Evolutionary conservation across 2,797 vertebrate genomes (phyloP).

Genomic region (Kryptopterus vitreolus): DNA sequence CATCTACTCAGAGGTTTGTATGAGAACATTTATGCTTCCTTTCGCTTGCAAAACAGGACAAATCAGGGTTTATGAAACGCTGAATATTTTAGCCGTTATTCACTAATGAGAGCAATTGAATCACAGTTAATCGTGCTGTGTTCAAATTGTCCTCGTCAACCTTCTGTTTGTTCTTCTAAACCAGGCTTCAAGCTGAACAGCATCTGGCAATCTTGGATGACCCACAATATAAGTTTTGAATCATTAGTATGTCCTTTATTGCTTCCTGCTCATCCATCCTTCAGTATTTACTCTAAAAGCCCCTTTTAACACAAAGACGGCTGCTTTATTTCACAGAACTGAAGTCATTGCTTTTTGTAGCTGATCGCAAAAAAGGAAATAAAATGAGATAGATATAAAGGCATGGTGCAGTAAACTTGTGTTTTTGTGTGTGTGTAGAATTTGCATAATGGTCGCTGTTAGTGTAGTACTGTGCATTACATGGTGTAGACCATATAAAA

Average conservation of each 20-base stretch:
- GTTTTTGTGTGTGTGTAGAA: neutral
- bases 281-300: constrained; percentile 21
- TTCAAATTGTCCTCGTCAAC: constrained; percentile 32
- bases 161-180: constrained; percentile 34
- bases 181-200: constrained; percentile 47
- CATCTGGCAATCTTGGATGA: constrained; percentile 45
- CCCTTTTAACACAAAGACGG: constrained; percentile 28
- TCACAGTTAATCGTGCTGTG: constrained; percentile 17
- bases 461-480: neutral
- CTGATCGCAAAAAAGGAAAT: neutral
- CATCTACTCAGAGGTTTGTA: too few relatives aligned
- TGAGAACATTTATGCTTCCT: too few relatives aligned
- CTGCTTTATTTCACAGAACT: constrained; percentile 8
- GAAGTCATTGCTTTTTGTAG: neutral
- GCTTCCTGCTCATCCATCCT: constrained; percentile 31
- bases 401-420: neutral
- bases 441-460: neutral
- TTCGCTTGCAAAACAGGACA: neutral
- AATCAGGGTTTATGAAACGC: neutral
- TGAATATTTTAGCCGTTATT: neutral
- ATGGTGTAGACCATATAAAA: neutral
- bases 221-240: constrained; percentile 35
- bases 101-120: neutral
- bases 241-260: constrained; percentile 45
- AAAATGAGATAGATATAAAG: neutral